Conservation (phyloP, 2,113 vertebrate species). For the Crypturellus undulatus region DNA sequence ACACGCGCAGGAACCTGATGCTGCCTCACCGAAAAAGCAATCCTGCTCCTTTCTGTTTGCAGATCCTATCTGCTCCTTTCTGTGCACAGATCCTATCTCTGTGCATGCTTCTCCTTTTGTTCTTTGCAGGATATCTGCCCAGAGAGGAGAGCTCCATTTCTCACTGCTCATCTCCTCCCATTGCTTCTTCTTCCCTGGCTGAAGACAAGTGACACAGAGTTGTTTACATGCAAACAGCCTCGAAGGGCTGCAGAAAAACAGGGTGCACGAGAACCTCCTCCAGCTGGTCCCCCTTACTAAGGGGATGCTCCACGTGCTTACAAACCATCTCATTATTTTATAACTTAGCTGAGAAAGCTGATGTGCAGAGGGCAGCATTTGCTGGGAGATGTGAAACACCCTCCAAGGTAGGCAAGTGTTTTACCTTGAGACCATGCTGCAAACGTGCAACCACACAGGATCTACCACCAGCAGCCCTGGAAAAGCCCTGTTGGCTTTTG, state of each 20-base stretch:
- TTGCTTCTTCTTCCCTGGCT: not conserved
- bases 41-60: not conserved
- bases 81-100: not conserved
- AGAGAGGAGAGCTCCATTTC: not conserved
- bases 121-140: conserved; percentile 2
- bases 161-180: conserved; percentile 31
- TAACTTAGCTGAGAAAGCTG: not conserved
- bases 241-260: not conserved
- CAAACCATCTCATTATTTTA: not conserved
- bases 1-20: not conserved
- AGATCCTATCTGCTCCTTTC: not conserved
- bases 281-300: not conserved
- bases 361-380: not conserved
- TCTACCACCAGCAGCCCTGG: not conserved
- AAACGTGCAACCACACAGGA: not conserved
- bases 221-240: not conserved
- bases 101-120: not conserved
- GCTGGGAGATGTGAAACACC: not conserved
- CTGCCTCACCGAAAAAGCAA: not conserved
- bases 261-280: not conserved
- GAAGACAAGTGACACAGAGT: not conserved
- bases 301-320: not conserved
- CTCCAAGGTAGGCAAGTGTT: not conserved
- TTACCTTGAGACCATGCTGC: not conserved
- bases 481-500: not conserved